A percentile compares a stretch with the other conserved stretches of the same genome.
Conservation (phyloP, 2,797 vertebrate species). For the Arctocebus calabarensis region DNA sequence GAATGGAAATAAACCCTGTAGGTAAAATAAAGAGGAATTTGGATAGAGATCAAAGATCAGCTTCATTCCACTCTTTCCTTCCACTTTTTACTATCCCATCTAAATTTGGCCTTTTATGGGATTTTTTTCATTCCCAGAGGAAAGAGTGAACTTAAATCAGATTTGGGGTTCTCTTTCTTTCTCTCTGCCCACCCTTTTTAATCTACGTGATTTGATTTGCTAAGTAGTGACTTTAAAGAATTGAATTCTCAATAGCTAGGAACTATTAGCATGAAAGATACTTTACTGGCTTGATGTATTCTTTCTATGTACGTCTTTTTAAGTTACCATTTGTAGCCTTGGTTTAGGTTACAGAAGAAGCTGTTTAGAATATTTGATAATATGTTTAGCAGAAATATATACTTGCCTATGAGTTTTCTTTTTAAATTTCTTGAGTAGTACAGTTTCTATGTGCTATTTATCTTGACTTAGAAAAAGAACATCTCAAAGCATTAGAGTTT, state of each 20-base stretch:
- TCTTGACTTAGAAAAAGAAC: neutral
- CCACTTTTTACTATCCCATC: conserved; percentile 86
- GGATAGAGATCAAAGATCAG: conserved; percentile 88
- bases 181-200: conserved; percentile 77
- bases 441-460: conserved; percentile 6
- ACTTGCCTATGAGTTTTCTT: neutral
- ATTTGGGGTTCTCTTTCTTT: conserved; percentile 78
- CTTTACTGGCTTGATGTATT: conserved; percentile 71
- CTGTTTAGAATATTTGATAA: conserved; percentile 35
- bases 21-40: conserved; percentile 88
- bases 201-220: conserved; percentile 75
- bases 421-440: neutral
- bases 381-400: conserved; percentile 25
- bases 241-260: conserved; percentile 61
- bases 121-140: conserved; percentile 66
- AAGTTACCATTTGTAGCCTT: conserved; percentile 50
- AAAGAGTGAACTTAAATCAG: conserved; percentile 81
- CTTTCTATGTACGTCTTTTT: conserved; percentile 32
- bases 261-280: conserved; percentile 49
- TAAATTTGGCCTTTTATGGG: conserved; percentile 86
- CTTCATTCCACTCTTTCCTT: conserved; percentile 85
- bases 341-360: conserved; percentile 50
- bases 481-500: neutral
- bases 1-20: conserved; percentile 86
- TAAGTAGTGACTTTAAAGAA: conserved; percentile 68